Percentiles rank a stretch among this genome's conserved stretches.
These are phyloP conservation scores for Plutella xylostella DNA, from an alignment of 2,888 invertebrate genomes.

Conservation along the genomic window DNA sequence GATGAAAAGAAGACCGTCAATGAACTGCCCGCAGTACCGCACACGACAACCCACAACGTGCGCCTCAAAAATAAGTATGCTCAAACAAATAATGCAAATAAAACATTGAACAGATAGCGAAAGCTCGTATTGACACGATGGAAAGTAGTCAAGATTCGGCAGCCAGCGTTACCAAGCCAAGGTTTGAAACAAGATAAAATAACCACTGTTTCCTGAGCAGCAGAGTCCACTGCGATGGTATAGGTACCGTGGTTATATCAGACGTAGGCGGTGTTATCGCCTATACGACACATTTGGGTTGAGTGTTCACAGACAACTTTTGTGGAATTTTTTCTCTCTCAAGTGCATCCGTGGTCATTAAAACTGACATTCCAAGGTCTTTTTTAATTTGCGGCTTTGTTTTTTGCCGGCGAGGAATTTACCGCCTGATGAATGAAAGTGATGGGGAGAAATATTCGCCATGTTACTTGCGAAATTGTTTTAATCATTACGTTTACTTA, in stretches of 20 bases:
- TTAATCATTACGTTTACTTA: no score
- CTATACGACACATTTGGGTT: constrained; percentile 52
- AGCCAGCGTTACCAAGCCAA: constrained; percentile 20
- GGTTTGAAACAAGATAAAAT: constrained; percentile 19
- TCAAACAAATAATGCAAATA: constrained; percentile 43
- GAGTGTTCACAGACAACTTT: constrained; percentile 36
- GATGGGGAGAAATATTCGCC: no score
- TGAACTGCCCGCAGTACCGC: neutral
- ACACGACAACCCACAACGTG: no score
- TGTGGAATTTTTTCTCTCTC: constrained; percentile 24
- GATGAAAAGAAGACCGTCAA: neutral
- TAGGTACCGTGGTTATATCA: constrained; percentile 1
- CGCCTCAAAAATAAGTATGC: constrained; percentile 35
- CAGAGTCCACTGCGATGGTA: neutral
- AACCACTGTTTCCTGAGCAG: constrained; percentile 22
- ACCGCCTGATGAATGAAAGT: no score
- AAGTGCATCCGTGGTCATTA: constrained; percentile 4
- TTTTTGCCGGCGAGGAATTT: constrained; percentile 1
- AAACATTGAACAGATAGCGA: constrained; percentile 60
- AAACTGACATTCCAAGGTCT: constrained; percentile 4
- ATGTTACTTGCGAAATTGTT: no score
- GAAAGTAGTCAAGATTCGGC: constrained; percentile 44
- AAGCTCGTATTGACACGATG: constrained; percentile 66
- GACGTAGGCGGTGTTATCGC: constrained; percentile 45
- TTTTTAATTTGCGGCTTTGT: constrained; percentile 6